A percentile compares a stretch with the other conserved stretches of the same genome.
Conservation (phyloP, 2,888 invertebrate genomes). For the Therioaphis trifolii region DNA sequence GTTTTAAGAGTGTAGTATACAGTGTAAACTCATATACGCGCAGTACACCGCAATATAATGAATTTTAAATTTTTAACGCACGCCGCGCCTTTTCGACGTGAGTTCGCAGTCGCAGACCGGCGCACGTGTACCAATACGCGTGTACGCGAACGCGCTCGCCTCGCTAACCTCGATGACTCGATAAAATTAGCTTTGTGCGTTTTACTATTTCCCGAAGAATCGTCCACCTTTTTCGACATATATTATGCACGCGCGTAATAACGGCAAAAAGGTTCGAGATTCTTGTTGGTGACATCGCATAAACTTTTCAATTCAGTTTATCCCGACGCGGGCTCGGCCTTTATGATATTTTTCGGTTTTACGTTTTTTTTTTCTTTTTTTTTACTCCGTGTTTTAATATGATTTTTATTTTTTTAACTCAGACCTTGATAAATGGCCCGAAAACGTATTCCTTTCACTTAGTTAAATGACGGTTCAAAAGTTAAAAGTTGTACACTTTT, state of each 20-base stretch:
- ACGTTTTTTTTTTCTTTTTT: neutral
- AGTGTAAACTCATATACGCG: no score
- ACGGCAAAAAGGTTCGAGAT: conserved; percentile 23
- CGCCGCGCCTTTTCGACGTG: neutral
- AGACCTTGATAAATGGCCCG: conserved; percentile 19
- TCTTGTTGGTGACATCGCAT: conserved; percentile 12
- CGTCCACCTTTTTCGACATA: conserved; percentile 8
- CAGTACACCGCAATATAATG: neutral
- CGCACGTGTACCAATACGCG: neutral
- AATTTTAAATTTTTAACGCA: conserved; percentile 12
- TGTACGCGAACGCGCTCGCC: neutral
- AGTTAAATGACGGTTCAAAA: neutral
- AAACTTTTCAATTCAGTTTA: conserved; percentile 48
- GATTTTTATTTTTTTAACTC: conserved; percentile 39
- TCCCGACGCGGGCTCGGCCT: neutral
- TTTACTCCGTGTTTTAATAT: neutral
- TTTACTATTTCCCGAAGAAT: neutral
- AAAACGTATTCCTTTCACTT: neutral
- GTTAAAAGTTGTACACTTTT: neutral
- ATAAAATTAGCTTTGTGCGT: conserved; percentile 16
- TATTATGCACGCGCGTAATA: conserved; percentile 24
- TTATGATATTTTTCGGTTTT: neutral
- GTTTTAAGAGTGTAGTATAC: no score
- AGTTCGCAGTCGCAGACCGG: neutral
- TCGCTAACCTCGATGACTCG: neutral